Evolutionary conservation across 2,113 vertebrate genomes (phyloP).

Genomic region (Rutilus rutilus): DNA sequence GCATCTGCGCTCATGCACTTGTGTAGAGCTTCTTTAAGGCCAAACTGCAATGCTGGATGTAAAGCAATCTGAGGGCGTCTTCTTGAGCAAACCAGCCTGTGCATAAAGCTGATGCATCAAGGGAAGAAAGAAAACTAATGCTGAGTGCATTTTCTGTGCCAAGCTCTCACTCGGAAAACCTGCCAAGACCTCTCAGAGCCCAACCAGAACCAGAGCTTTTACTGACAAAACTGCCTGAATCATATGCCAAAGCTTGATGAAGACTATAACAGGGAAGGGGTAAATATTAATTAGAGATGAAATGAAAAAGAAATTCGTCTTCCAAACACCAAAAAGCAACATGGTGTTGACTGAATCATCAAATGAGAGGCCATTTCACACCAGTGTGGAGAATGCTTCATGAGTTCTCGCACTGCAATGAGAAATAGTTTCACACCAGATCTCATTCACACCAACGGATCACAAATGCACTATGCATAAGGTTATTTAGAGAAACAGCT

Average conservation of each 20-base stretch:
- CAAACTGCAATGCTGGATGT: neutral
- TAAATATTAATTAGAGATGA: constrained; percentile 25
- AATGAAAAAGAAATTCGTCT: neutral
- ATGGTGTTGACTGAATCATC: neutral
- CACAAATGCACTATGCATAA: neutral
- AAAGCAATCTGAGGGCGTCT: neutral
- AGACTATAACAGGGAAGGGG: neutral
- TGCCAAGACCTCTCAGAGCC: neutral
- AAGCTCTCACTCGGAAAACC: constrained; percentile 28
- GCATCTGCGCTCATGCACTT: neutral
- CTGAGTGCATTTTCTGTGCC: constrained; percentile 42
- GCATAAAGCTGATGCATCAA: constrained; percentile 32
- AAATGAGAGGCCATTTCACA: neutral
- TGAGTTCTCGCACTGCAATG: neutral
- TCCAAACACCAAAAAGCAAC: neutral
- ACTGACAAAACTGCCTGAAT: neutral
- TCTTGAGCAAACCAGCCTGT: neutral
- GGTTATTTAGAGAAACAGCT: neutral
- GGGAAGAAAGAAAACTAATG: neutral
- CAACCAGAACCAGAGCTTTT: neutral
- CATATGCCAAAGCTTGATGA: neutral
- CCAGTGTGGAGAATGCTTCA: neutral
- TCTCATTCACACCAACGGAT: neutral
- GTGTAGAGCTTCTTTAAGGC: neutral
- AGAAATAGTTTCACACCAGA: constrained; percentile 3